phyloP scores from a whole-genome alignment of 37 sponge, comb jelly and placozoan genomes.

The Lycopodina hypogea region DNA sequence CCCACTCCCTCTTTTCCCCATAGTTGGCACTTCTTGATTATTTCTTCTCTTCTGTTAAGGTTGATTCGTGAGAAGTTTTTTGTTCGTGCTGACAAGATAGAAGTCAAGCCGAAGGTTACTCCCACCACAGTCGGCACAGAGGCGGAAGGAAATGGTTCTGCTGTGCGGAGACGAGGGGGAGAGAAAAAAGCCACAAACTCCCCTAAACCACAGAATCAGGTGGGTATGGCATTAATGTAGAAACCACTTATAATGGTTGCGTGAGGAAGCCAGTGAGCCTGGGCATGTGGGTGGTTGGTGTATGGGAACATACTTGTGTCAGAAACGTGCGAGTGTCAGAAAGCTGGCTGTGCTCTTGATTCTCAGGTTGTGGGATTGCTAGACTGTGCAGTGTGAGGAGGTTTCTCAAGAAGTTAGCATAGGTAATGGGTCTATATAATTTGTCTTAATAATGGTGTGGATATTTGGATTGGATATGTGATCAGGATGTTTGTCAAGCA shows the following conservation, averaged over 20 bases:
- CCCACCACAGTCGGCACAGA: background rate
- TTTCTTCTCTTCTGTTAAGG: background rate
- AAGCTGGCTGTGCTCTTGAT: no score
- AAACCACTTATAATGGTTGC: background rate
- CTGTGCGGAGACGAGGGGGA: slow-evolving; percentile 10
- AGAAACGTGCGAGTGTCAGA: no score
- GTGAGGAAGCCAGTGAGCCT: no score
- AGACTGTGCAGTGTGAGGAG: no score
- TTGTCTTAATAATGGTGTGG: no score
- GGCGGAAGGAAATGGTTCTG: background rate
- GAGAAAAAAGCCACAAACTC: slow-evolving; percentile 28
- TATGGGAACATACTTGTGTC: no score
- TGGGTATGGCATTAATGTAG: background rate
- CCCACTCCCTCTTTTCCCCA: background rate
- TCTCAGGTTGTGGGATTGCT: no score
- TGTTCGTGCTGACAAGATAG: slow-evolving; percentile 35
- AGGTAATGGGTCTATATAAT: no score
- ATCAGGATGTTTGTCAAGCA: no score
- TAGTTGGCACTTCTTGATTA: background rate
- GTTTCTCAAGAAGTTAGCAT: no score
- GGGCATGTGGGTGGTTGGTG: no score
- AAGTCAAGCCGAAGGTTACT: slow-evolving; percentile 37
- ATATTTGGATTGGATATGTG: no score
- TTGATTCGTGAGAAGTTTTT: slow-evolving; percentile 39
- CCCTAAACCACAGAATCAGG: slow-evolving; percentile 29